A percentile compares a stretch with the other conserved stretches of the same genome.
phyloP scores from a whole-genome alignment of 2,113 vertebrate species.

The Dryoscopus gambensis region DNA sequence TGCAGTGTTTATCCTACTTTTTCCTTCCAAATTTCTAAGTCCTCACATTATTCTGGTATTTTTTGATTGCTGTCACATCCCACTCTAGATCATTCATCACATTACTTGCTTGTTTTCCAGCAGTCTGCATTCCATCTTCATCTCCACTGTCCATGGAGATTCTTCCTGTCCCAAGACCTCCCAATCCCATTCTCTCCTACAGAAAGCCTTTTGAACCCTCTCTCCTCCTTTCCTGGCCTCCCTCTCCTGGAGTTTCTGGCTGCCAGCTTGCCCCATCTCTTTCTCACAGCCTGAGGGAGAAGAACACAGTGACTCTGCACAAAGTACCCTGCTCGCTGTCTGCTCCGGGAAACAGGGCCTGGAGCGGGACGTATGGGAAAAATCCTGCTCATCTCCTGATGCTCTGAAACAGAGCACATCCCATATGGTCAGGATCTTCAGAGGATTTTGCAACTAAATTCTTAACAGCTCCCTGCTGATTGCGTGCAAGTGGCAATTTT shows the following conservation, averaged over 20 bases:
- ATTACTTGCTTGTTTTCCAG: background rate
- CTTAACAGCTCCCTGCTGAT: conserved; percentile 44
- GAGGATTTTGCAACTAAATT: conserved; percentile 39
- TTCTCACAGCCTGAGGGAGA: background rate
- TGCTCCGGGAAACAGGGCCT: background rate
- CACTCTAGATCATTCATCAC: background rate
- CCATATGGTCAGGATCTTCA: conserved; percentile 49
- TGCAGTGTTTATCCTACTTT: background rate
- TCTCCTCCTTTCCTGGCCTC: background rate
- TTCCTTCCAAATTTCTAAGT: background rate
- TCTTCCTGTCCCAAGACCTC: background rate
- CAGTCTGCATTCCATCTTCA: fast-evolving
- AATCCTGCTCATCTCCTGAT: background rate
- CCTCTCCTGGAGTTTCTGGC: background rate
- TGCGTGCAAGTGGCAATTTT: conserved; percentile 41
- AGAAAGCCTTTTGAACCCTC: background rate
- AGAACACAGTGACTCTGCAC: background rate
- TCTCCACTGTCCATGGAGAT: background rate
- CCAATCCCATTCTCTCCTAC: background rate
- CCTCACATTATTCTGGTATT: background rate
- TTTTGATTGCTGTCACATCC: background rate
- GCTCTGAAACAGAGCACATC: background rate
- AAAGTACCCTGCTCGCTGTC: background rate
- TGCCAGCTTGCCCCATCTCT: background rate
- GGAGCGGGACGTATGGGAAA: background rate